These are phyloP conservation scores for Auanema freiburgensis DNA, from an alignment of 2,888 invertebrate genomes.

Conservation along the genomic window DNA sequence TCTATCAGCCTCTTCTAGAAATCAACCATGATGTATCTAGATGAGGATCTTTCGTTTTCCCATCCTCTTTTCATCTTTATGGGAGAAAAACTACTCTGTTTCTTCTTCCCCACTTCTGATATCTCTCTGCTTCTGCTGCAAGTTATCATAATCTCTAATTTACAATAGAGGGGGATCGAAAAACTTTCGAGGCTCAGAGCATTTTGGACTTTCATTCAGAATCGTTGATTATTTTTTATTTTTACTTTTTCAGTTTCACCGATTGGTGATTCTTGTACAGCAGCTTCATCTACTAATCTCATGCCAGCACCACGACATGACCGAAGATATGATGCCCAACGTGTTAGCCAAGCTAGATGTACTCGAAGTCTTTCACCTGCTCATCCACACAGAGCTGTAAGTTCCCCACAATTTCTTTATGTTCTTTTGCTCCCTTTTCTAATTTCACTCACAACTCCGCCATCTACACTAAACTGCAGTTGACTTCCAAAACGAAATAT, in stretches of 20 bases:
- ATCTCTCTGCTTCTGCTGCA: too few species aligned
- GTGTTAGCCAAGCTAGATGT: constrained; percentile 11
- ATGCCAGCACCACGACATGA: constrained; percentile 12
- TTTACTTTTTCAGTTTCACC: constrained; percentile 34
- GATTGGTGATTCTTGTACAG: constrained; percentile 34
- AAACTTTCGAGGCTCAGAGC: too few species aligned
- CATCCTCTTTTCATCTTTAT: too few species aligned
- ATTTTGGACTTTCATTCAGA: neutral
- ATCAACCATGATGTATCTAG: too few species aligned
- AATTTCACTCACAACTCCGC: neutral
- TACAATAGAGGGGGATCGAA: too few species aligned
- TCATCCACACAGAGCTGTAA: constrained; percentile 36
- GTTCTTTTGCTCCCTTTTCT: neutral
- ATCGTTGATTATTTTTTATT: neutral
- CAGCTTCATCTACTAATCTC: constrained; percentile 26
- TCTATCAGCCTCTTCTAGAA: too few species aligned
- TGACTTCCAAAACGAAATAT: too few species aligned
- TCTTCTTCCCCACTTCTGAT: too few species aligned
- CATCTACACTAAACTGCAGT: neutral
- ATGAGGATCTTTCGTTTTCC: too few species aligned
- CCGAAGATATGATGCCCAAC: constrained; percentile 8
- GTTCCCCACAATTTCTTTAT: constrained; percentile 9
- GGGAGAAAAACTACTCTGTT: too few species aligned
- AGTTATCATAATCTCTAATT: too few species aligned
- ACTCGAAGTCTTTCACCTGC: constrained; percentile 37